These are phyloP conservation scores for Ahaetulla prasina DNA, from an alignment of 2,113 vertebrate species.

Conservation along the genomic window DNA sequence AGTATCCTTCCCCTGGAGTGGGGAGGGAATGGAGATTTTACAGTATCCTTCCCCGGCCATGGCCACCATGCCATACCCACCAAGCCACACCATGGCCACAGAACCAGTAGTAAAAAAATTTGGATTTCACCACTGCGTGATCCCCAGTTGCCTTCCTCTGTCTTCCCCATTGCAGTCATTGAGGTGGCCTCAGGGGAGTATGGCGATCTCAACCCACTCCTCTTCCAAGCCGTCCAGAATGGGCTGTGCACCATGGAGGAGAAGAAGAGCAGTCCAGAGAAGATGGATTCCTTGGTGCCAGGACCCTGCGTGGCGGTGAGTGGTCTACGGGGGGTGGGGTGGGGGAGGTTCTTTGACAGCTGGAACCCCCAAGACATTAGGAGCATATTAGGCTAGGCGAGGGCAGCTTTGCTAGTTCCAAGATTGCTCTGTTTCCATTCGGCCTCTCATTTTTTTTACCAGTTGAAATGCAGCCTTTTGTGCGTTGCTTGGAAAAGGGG, in stretches of 20 bases:
- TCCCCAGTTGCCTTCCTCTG: neutral
- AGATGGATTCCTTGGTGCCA: constrained; percentile 75
- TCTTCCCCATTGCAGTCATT: constrained; percentile 76
- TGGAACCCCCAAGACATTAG: neutral
- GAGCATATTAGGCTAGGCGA: neutral
- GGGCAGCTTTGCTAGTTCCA: neutral
- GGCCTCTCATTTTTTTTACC: neutral
- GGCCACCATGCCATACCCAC: too few relatives aligned
- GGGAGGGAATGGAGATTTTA: too few relatives aligned
- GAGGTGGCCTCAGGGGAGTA: constrained; percentile 97
- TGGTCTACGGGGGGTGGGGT: neutral
- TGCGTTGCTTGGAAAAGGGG: neutral
- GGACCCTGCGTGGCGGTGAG: constrained; percentile 80
- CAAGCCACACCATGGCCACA: too few relatives aligned
- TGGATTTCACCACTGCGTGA: too few relatives aligned
- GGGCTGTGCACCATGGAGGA: constrained; percentile 85
- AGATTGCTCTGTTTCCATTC: neutral
- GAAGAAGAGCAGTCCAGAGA: constrained; percentile 86
- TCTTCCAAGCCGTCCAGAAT: constrained; percentile 92
- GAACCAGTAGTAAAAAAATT: too few relatives aligned
- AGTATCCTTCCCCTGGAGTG: too few relatives aligned
- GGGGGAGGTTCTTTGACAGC: too few relatives aligned
- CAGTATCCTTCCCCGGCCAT: too few relatives aligned
- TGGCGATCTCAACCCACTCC: constrained; percentile 90
- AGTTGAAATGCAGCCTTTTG: neutral